Conservation (phyloP, 1,140 invertebrate species). For the Eriocheir sinensis region DNA sequence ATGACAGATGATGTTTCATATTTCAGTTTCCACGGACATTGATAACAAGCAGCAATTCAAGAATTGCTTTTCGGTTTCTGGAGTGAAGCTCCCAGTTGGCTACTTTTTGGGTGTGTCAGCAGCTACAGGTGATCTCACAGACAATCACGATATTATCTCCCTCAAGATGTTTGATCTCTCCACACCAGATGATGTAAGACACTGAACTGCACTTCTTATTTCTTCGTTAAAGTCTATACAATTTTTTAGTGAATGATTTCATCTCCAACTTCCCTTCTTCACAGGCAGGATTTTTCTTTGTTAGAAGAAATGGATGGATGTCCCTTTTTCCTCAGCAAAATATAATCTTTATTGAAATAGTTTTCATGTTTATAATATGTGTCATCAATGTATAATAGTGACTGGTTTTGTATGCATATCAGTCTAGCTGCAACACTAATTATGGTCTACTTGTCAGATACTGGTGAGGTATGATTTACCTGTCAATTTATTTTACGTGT, state of each 20-base stretch:
- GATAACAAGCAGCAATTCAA: constrained; percentile 96
- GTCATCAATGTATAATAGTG: no score
- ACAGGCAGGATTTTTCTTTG: not conserved
- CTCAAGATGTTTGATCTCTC: constrained; percentile 96
- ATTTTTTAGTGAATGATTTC: not conserved
- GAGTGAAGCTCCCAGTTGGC: constrained; percentile 95
- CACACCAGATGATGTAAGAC: constrained; percentile 85
- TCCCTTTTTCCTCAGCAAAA: no score
- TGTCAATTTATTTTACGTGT: no score
- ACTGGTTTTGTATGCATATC: no score
- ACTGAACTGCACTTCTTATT: constrained; percentile 79
- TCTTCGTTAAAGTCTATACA: not conserved
- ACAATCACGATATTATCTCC: constrained; percentile 98
- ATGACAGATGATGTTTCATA: no score
- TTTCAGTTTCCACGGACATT: constrained; percentile 93
- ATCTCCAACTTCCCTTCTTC: no score
- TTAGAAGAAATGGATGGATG: no score
- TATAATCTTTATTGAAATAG: no score
- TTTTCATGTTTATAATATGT: no score
- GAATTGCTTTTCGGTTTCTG: constrained; percentile 94
- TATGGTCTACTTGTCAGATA: no score
- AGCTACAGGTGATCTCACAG: constrained; percentile 92
- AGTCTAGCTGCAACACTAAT: not conserved
- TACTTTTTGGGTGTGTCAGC: constrained; percentile 97
- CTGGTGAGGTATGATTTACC: no score